These are phyloP conservation scores for Macroglossus sobrinus DNA, from an alignment of 2,113 vertebrate species.

Conservation along the genomic window DNA sequence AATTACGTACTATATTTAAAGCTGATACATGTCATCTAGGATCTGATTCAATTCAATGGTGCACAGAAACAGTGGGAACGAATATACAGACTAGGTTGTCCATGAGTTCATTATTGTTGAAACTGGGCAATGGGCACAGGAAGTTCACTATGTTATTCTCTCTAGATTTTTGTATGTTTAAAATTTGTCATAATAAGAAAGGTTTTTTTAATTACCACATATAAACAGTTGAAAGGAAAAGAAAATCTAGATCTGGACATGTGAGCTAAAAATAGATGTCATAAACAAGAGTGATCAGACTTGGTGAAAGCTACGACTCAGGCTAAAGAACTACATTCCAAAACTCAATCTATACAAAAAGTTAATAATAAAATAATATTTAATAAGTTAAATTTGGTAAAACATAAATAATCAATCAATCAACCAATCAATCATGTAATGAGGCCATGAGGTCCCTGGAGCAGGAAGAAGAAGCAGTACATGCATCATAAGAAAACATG, in stretches of 20 bases:
- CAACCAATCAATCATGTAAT: neutral
- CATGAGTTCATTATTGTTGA: neutral
- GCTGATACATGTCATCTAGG: neutral
- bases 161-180: neutral
- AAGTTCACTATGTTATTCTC: neutral
- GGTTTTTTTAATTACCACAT: neutral
- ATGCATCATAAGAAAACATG: neutral
- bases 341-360: neutral
- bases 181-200: constrained; percentile 3
- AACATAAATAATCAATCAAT: constrained; percentile 7
- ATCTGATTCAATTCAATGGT: neutral
- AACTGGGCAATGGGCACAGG: neutral
- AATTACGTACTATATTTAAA: neutral
- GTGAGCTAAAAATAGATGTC: constrained; percentile 3
- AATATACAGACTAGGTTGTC: neutral
- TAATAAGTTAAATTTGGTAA: neutral
- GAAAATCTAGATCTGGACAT: neutral
- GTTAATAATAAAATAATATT: neutral
- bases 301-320: neutral
- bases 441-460: neutral
- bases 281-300: neutral
- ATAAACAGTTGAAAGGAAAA: neutral
- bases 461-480: neutral
- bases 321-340: neutral
- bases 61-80: neutral